Conservation (phyloP, 1,140 invertebrate genomes). For the Gyrodactylus bullatarudis region DNA sequence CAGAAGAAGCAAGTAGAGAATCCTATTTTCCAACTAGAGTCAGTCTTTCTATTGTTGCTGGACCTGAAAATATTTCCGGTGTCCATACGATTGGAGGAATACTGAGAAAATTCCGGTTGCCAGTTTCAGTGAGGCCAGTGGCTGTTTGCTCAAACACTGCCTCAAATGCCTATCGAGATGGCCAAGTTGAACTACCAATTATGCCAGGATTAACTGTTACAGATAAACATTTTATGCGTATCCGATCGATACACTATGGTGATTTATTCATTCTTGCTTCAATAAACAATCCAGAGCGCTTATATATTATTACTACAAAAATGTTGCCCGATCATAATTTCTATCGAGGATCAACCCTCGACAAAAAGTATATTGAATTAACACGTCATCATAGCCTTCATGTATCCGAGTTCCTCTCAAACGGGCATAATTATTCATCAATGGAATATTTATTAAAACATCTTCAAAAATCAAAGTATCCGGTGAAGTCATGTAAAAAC, state of each 20-base stretch:
- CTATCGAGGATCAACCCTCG: background rate
- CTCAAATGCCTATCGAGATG: background rate
- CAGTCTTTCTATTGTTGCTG: background rate
- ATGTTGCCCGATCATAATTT: background rate
- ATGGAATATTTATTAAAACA: background rate
- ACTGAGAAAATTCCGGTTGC: background rate
- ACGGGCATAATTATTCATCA: background rate
- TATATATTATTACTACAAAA: background rate
- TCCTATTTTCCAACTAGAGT: background rate
- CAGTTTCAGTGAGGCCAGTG: background rate
- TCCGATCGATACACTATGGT: background rate
- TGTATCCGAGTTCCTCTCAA: background rate
- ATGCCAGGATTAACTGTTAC: background rate
- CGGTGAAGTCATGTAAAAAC: background rate
- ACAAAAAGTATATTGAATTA: background rate
- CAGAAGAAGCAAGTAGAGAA: background rate
- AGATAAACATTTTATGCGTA: background rate
- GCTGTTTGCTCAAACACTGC: background rate
- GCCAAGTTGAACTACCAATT: background rate
- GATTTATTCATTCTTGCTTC: background rate
- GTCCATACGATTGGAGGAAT: background rate
- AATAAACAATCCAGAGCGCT: background rate
- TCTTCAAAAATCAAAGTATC: background rate
- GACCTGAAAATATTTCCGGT: background rate
- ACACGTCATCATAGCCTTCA: background rate